Evolutionary conservation across 2,797 vertebrate species (phyloP).

Genomic region (Sparus aurata): DNA sequence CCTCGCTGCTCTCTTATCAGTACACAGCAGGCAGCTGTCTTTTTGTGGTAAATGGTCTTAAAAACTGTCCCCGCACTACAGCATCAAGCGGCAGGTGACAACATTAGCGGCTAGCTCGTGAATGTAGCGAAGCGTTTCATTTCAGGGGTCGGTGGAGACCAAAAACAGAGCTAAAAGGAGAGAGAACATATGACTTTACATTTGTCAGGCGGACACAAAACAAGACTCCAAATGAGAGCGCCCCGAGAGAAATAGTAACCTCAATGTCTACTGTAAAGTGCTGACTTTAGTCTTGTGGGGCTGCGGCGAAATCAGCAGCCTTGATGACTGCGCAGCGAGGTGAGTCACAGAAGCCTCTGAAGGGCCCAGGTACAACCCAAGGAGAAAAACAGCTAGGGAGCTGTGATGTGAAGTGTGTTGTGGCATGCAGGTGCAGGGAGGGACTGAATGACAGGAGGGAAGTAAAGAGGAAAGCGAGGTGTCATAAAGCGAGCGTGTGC

Average conservation of each 20-base stretch:
- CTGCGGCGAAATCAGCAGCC: constrained; percentile 25
- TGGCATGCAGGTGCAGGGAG: neutral
- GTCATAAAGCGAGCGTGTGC: neutral
- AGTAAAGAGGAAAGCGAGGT: neutral
- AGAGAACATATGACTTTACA: neutral
- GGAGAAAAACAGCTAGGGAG: neutral
- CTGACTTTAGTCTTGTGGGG: constrained; percentile 23
- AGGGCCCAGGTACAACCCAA: constrained; percentile 21
- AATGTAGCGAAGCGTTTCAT: neutral
- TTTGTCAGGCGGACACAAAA: neutral
- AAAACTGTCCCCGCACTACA: neutral
- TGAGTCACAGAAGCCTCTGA: constrained; percentile 17
- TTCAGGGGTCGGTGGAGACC: neutral
- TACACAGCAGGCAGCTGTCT: neutral
- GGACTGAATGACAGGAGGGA: neutral
- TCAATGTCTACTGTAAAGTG: constrained; percentile 24
- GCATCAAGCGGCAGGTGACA: neutral
- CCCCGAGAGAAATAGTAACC: neutral
- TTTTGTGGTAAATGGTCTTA: neutral
- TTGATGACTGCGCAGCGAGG: constrained; percentile 29
- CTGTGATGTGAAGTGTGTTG: neutral
- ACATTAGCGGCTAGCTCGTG: neutral
- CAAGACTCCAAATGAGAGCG: neutral
- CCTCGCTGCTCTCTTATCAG: neutral
- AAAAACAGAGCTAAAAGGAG: neutral